phyloP scores from a whole-genome alignment of 1,140 invertebrate species.

The Sinonovacula constricta region DNA sequence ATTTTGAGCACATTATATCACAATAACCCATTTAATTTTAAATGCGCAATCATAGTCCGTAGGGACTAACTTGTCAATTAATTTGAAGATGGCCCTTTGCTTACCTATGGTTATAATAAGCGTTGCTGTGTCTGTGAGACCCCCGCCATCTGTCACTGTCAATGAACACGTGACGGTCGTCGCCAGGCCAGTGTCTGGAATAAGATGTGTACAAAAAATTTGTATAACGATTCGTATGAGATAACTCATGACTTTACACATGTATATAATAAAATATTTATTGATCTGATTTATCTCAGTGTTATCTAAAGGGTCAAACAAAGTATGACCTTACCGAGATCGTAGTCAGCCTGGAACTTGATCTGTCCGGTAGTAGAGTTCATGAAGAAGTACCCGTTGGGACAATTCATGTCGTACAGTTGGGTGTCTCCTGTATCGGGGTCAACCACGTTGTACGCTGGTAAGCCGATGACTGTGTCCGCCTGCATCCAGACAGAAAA shows the following conservation, averaged over 20 bases:
- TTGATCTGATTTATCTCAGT: too few species aligned
- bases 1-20: too few species aligned
- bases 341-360: constrained; percentile 20
- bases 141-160: constrained; percentile 13
- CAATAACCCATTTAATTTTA: too few species aligned
- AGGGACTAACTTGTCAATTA: too few species aligned
- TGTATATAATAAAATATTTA: too few species aligned
- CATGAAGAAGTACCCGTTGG: constrained; percentile 6
- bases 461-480: constrained; percentile 15
- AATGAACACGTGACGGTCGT: constrained; percentile 15
- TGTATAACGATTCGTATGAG: too few species aligned
- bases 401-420: constrained; percentile 13
- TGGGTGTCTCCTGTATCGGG: constrained; percentile 18
- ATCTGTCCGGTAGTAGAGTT: constrained; percentile 11
- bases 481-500: too few species aligned
- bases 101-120: constrained; percentile 21
- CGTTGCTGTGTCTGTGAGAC: constrained; percentile 12
- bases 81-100: too few species aligned
- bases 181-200: neutral
- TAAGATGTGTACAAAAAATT: neutral
- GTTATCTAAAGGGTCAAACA: too few species aligned
- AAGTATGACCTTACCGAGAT: constrained; percentile 10
- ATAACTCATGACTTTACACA: too few species aligned
- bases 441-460: constrained; percentile 20
- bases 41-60: too few species aligned